Evolutionary conservation across 2,888 invertebrate species (phyloP).

Genomic region (Eretmocerus hayati): DNA sequence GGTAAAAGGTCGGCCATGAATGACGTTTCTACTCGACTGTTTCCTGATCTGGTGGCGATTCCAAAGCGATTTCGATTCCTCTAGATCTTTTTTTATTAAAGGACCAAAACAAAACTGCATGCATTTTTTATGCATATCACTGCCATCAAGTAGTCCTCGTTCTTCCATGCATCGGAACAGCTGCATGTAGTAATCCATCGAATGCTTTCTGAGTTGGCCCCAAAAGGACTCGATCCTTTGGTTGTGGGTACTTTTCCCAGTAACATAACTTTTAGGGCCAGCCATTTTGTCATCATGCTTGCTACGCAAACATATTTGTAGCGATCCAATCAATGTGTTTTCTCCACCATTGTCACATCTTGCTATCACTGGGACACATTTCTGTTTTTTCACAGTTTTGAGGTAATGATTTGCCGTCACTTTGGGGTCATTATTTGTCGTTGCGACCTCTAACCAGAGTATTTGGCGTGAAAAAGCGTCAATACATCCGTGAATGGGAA

Average conservation of each 20-base stretch:
- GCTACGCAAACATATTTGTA: slow-evolving; percentile 6
- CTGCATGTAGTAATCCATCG: slow-evolving; percentile 10
- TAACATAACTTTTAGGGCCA: slow-evolving; percentile 11
- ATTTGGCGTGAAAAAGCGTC: slow-evolving; percentile 18
- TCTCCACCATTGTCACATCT: slow-evolving; percentile 14
- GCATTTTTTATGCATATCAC: too few species aligned
- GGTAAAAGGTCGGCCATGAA: too few species aligned
- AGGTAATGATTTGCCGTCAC: too few species aligned
- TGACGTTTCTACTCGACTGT: background rate
- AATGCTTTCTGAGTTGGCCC: slow-evolving; percentile 9
- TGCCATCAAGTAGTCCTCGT: slow-evolving; percentile 1
- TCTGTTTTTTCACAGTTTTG: slow-evolving; percentile 4
- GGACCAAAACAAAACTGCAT: too few species aligned
- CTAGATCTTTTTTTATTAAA: background rate
- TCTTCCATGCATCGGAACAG: slow-evolving; percentile 2
- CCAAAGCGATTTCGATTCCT: background rate
- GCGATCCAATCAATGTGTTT: slow-evolving; percentile 8
- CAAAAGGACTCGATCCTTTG: slow-evolving; percentile 17
- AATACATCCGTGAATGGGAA: slow-evolving; percentile 20
- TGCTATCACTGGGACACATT: slow-evolving; percentile 8
- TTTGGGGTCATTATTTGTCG: slow-evolving; percentile 14
- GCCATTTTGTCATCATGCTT: slow-evolving; percentile 8
- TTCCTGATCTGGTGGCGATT: slow-evolving; percentile 2
- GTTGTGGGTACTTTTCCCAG: slow-evolving; percentile 13
- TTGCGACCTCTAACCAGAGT: slow-evolving; percentile 15